Percentiles rank a stretch among this genome's conserved stretches.
Evolutionary conservation across 2,888 invertebrate species (phyloP).

Genomic region (Platycheirus albimanus): DNA sequence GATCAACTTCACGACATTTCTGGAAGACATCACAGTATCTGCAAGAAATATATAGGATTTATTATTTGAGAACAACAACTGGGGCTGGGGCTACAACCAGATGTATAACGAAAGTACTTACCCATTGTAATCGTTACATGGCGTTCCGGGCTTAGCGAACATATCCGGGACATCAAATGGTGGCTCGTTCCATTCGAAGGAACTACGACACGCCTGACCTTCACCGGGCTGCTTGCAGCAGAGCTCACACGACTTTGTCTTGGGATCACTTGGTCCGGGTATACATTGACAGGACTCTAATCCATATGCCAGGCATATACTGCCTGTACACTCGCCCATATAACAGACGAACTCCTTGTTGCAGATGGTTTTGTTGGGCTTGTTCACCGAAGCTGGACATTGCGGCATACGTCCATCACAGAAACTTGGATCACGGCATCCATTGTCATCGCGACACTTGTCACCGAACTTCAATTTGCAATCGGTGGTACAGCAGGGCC

Average conservation of each 20-base stretch:
- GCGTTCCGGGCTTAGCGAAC: conserved; percentile 96
- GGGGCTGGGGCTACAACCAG: neutral
- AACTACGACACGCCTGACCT: conserved; percentile 92
- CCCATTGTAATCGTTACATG: conserved; percentile 96
- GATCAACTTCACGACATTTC: conserved; percentile 95
- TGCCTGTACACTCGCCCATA: conserved; percentile 97
- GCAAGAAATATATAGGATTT: conserved; percentile 68
- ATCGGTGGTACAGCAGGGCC: conserved; percentile 96
- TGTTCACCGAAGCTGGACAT: conserved; percentile 96
- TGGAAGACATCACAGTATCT: conserved; percentile 88
- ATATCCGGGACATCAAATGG: conserved; percentile 96
- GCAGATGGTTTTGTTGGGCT: conserved; percentile 97
- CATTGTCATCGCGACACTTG: conserved; percentile 96
- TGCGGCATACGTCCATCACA: conserved; percentile 94
- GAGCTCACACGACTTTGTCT: conserved; percentile 94
- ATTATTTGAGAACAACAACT: conserved; percentile 37
- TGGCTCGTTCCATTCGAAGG: conserved; percentile 94
- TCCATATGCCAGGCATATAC: conserved; percentile 98
- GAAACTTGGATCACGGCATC: conserved; percentile 95
- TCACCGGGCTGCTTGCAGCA: conserved; percentile 95
- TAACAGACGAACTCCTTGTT: conserved; percentile 98
- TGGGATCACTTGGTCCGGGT: conserved; percentile 89
- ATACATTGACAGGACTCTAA: conserved; percentile 97
- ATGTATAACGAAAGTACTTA: conserved; percentile 79
- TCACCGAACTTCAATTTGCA: conserved; percentile 93